Evolutionary conservation across 1,140 invertebrate species (phyloP).

Genomic region (Eumeta japonica): DNA sequence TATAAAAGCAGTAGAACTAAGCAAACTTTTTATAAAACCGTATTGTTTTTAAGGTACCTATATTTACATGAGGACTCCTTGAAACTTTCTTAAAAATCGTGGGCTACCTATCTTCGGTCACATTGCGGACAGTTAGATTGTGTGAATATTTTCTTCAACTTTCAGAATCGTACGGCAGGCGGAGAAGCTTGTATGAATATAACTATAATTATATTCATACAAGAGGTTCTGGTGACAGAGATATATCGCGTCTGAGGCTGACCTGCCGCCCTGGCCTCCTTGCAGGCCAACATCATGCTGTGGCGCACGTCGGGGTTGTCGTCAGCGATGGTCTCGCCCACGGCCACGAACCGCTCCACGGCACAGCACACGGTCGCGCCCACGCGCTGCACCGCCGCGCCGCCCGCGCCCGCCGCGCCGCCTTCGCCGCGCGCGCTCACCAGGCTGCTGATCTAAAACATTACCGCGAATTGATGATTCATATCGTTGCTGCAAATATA

Average conservation of each 20-base stretch:
- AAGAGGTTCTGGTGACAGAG: too few relatives aligned
- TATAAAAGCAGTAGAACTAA: slow-evolving; percentile 1
- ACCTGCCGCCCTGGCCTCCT: slow-evolving; percentile 94
- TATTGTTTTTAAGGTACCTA: too few relatives aligned
- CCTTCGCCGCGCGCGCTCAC: slow-evolving; percentile 64
- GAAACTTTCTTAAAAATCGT: too few relatives aligned
- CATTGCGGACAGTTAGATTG: too few relatives aligned
- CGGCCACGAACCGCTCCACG: slow-evolving; percentile 95
- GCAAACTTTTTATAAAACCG: neutral
- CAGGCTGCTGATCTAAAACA: slow-evolving; percentile 85
- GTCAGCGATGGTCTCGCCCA: slow-evolving; percentile 96
- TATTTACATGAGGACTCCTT: neutral
- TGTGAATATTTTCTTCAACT: too few relatives aligned
- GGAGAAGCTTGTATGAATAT: neutral
- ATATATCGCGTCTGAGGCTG: too few relatives aligned
- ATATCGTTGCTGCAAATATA: too few relatives aligned
- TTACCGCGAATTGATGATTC: too few relatives aligned
- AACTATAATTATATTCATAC: neutral
- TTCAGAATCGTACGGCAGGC: too few relatives aligned
- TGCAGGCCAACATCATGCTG: slow-evolving; percentile 97
- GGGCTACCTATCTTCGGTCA: too few relatives aligned
- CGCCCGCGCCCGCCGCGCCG: slow-evolving; percentile 58
- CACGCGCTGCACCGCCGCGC: slow-evolving; percentile 82
- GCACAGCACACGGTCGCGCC: slow-evolving; percentile 94
- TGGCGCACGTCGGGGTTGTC: slow-evolving; percentile 95